Evolutionary conservation across 2,888 invertebrate genomes (phyloP).

Genomic region (Galerucella nymphaeae): DNA sequence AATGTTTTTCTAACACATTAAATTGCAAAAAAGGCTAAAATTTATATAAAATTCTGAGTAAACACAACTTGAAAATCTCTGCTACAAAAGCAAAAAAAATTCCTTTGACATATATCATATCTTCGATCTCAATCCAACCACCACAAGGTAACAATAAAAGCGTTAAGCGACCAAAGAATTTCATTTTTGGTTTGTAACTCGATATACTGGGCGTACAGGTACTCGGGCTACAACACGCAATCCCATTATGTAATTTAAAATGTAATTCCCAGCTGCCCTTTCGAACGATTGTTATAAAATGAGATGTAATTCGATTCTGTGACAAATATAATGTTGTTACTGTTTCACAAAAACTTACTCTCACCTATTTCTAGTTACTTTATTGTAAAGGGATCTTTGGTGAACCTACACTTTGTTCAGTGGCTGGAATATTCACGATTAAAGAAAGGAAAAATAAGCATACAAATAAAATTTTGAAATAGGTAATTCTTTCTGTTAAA

Average conservation of each 20-base stretch:
- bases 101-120: slow-evolving; percentile 26
- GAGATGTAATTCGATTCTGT: slow-evolving; percentile 47
- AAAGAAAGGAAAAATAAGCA: neutral
- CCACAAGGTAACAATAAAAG: slow-evolving; percentile 32
- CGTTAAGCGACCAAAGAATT: slow-evolving; percentile 28
- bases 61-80: too few relatives aligned
- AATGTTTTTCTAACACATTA: too few relatives aligned
- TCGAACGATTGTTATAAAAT: slow-evolving; percentile 38
- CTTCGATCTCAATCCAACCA: slow-evolving; percentile 26
- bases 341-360: slow-evolving; percentile 54
- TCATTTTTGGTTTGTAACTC: slow-evolving; percentile 33
- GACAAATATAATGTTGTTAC: slow-evolving; percentile 49
- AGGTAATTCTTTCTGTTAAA: too few relatives aligned
- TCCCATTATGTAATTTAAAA: slow-evolving; percentile 47
- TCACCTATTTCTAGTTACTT: slow-evolving; percentile 47
- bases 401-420: neutral
- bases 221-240: slow-evolving; percentile 38
- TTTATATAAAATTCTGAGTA: too few relatives aligned
- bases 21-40: too few relatives aligned
- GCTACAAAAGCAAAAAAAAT: neutral
- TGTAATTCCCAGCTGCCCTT: slow-evolving; percentile 44
- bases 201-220: slow-evolving; percentile 41
- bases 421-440: neutral
- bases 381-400: neutral
- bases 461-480: too few relatives aligned